Base-by-base conservation (phyloP, 2,888 invertebrate genomes). In the Caradrina clavipalpis region DNA sequence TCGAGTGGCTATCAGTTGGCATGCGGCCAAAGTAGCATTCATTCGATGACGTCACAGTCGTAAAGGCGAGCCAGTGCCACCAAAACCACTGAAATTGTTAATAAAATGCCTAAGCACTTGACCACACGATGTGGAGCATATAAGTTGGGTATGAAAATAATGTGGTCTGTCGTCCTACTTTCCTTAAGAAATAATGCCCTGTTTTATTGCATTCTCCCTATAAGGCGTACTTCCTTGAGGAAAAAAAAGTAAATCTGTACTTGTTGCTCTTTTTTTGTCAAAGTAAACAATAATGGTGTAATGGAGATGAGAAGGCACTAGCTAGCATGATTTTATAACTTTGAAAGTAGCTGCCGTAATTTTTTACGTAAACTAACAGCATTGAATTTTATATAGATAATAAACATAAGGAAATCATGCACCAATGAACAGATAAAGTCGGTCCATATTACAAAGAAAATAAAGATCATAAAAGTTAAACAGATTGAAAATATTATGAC, bases 1-100 rank as follows among this genome's bases (percentile, higher is more conserved):
- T 91, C 89, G 90, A 92, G 92, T 90, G 91, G 89, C 90, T 95
- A 94, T 94, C 93, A 92, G 89, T 89, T 95, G 95, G 95, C 93
- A 82, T 84, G 77, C 69, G 73, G 92, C 95, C 95, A 95, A 92
- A 91, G 90, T 88, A 88, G 89, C 89, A 88, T 91, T 89, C 87
- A 91, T 90, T 89, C 87, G 87, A 89, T 92, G 91, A 92, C 90
- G 91, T 92, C 91, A 89, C 82, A 69, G 73, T 73, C 80, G 83
- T 85, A 83, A 84, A 86, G 64, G 56, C 58, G 56, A 60, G 57
- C 65, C 79, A 80, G 59, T 51, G 59, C 76, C 55, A 83, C 66
- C 69, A 64, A 72, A 73, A 72, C 72, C 62, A 74, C 70, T 83
- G 77, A 80, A 79, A 71, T 64, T 71, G 75, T 72, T 77, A 75